phyloP scores from a whole-genome alignment of 2,888 invertebrate genomes.

The Trichopria drosophilae region DNA sequence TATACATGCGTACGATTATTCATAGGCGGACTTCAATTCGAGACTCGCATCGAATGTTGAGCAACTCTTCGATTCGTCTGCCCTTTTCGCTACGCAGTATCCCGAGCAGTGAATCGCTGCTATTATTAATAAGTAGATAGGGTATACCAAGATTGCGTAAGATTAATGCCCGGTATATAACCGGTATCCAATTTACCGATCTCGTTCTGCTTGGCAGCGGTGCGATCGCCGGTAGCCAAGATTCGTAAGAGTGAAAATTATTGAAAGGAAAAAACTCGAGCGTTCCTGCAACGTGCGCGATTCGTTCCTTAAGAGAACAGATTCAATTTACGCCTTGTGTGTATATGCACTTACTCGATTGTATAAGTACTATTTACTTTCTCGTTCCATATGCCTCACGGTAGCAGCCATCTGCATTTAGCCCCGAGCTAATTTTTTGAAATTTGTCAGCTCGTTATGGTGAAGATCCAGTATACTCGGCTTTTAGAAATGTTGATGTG shows the following conservation, averaged over 20 bases:
- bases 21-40: too few relatives aligned
- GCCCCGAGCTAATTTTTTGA: too few relatives aligned
- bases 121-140: slow-evolving; percentile 49
- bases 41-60: slow-evolving; percentile 1
- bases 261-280: slow-evolving; percentile 17
- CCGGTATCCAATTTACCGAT: slow-evolving; percentile 47
- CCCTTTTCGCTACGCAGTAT: slow-evolving; percentile 34
- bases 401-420: too few relatives aligned
- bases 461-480: too few relatives aligned
- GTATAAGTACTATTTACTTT: too few relatives aligned
- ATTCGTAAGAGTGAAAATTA: slow-evolving; percentile 40
- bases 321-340: slow-evolving; percentile 25
- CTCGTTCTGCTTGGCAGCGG: slow-evolving; percentile 37
- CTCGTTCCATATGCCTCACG: too few relatives aligned
- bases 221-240: slow-evolving; percentile 36
- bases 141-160: slow-evolving; percentile 48
- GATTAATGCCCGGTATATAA: slow-evolving; percentile 46
- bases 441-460: too few relatives aligned
- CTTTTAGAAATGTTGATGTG: too few relatives aligned
- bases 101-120: slow-evolving; percentile 40
- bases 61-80: slow-evolving; percentile 12
- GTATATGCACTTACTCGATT: too few relatives aligned
- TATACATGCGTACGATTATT: too few relatives aligned
- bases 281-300: not conserved
- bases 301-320: slow-evolving; percentile 15